Conservation (phyloP, 2,113 vertebrate species). For the Oncorhynchus masou region DNA sequence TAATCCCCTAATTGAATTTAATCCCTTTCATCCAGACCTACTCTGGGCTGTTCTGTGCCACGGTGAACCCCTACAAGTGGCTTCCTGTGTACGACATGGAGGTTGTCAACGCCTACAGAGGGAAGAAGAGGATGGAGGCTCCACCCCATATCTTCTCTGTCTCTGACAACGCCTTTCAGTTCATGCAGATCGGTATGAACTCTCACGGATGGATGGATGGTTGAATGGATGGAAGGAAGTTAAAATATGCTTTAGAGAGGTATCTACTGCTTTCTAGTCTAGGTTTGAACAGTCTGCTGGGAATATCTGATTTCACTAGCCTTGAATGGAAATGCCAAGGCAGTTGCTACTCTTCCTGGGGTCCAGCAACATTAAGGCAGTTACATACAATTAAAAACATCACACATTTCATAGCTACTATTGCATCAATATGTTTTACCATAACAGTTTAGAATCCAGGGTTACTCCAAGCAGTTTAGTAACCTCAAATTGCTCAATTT, state of each 20-base stretch:
- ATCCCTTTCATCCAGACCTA: neutral
- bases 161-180: constrained; percentile 8
- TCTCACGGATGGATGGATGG: neutral
- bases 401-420: too few species aligned
- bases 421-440: too few species aligned
- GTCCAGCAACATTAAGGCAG: too few species aligned
- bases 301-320: too few species aligned
- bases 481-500: too few species aligned
- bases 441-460: too few species aligned
- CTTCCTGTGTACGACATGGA: constrained; percentile 1
- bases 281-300: too few species aligned
- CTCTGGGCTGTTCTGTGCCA: constrained; percentile 13
- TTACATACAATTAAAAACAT: too few species aligned
- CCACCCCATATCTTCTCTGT: constrained; percentile 7
- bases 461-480: too few species aligned
- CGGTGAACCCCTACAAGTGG: constrained; percentile 14
- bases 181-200: neutral
- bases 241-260: too few species aligned
- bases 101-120: constrained; percentile 3
- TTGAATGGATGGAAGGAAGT: neutral
- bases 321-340: neutral
- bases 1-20: neutral
- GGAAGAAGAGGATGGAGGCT: constrained; percentile 7
- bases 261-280: too few species aligned
- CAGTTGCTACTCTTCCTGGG: too few species aligned